Evolutionary conservation across 2,888 invertebrate species (phyloP).

Genomic region (Strigamia maritima): DNA sequence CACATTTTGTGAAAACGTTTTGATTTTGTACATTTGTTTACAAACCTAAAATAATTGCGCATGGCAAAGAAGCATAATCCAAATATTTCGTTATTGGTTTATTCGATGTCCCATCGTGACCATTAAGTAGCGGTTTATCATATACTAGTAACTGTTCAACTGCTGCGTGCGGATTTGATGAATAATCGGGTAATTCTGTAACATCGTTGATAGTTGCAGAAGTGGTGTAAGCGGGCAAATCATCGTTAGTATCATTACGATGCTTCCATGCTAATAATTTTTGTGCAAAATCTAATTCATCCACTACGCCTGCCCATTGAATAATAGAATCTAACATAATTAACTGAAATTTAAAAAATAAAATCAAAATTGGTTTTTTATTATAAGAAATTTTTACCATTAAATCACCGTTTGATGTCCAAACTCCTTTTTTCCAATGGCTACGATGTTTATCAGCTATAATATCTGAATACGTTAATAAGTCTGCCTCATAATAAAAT

Average conservation of each 20-base stretch:
- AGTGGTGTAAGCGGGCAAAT: conserved; percentile 46
- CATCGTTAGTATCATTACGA: conserved; percentile 50
- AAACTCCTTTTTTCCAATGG: conserved; percentile 52
- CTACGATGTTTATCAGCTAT: conserved; percentile 51
- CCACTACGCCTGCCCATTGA: conserved; percentile 54
- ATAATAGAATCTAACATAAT: conserved; percentile 53
- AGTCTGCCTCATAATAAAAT: conserved; percentile 50
- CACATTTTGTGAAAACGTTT: neutral
- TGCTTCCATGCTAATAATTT: conserved; percentile 50
- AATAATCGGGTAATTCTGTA: neutral
- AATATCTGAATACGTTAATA: conserved; percentile 49
- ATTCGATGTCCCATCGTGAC: neutral
- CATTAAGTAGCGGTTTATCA: neutral
- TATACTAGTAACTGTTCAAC: neutral
- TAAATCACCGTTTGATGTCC: conserved; percentile 53
- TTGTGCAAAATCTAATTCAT: conserved; percentile 54
- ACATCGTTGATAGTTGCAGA: conserved; percentile 51
- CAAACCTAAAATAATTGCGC: conserved; percentile 38
- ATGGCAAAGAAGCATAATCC: conserved; percentile 38
- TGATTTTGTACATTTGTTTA: neutral
- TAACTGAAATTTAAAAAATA: conserved; percentile 46
- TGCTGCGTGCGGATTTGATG: neutral
- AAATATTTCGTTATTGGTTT: neutral
- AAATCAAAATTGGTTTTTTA: neutral
- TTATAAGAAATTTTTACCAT: conserved; percentile 47